These are phyloP conservation scores for Machaerirhynchus nigripectus DNA, from an alignment of 2,113 vertebrate genomes.

Conservation along the genomic window DNA sequence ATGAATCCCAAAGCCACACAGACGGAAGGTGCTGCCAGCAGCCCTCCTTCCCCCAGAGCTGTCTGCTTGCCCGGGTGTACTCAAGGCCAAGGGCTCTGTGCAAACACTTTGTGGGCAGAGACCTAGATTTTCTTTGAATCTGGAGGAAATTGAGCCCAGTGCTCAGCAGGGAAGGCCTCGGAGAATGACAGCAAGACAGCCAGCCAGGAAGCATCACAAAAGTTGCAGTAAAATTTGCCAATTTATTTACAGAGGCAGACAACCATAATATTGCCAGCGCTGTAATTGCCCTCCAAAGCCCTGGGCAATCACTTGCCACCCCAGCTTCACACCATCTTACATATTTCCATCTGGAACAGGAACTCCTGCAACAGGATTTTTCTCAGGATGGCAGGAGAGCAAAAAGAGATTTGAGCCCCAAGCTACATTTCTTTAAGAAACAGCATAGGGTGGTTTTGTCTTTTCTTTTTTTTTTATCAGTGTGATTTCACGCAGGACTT, in stretches of 20 bases:
- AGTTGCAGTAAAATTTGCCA: constrained; percentile 11
- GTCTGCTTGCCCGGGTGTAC: not conserved
- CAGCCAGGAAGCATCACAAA: constrained; percentile 19
- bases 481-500: not conserved
- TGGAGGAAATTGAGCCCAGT: not conserved
- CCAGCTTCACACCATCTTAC: not conserved
- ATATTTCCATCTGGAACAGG: not conserved
- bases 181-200: not conserved
- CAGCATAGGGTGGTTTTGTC: not conserved
- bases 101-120: not conserved
- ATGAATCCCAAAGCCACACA: not conserved
- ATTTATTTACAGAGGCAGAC: constrained; percentile 40
- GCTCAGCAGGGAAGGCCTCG: not conserved
- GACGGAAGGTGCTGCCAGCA: not conserved
- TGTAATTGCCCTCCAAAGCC: not conserved
- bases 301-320: not conserved
- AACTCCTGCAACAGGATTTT: accelerated
- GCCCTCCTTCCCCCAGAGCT: not conserved
- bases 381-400: not conserved
- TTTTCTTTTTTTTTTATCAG: not conserved
- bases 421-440: not conserved
- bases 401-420: not conserved
- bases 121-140: constrained; percentile 1
- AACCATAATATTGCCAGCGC: not conserved
- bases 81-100: not conserved